Evolutionary conservation across 2,797 vertebrate genomes (phyloP).

Genomic region (Chromobotia macracanthus): DNA sequence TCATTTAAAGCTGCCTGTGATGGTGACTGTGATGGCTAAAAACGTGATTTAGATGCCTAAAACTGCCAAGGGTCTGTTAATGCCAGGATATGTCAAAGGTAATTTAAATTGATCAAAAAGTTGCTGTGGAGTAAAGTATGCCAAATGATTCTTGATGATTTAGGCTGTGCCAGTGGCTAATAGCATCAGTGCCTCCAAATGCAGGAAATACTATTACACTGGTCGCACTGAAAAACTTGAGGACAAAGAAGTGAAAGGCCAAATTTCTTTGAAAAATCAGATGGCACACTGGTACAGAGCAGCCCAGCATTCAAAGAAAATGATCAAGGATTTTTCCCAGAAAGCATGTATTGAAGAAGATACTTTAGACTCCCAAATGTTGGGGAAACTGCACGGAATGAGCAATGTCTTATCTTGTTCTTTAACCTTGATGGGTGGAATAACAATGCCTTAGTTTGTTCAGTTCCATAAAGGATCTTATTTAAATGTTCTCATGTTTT

Average conservation of each 20-base stretch:
- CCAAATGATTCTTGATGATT: not conserved
- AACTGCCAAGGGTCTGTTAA: not conserved
- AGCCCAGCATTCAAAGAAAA: no score
- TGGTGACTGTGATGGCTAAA: not conserved
- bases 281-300: no score
- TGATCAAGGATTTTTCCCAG: no score
- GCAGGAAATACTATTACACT: not conserved
- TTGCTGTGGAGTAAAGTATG: not conserved
- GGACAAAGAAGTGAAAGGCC: not conserved
- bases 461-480: not conserved
- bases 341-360: no score
- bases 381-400: not conserved
- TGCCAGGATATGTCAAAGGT: not conserved
- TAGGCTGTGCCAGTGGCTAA: not conserved
- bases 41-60: not conserved
- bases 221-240: not conserved
- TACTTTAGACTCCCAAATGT: not conserved
- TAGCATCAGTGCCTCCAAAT: not conserved
- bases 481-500: not conserved
- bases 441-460: not conserved
- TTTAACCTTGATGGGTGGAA: not conserved
- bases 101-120: not conserved
- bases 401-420: not conserved
- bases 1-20: not conserved
- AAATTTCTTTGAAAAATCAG: not conserved